A percentile compares a stretch with the other conserved stretches of the same genome.
Evolutionary conservation across 2,113 vertebrate species (phyloP).

Genomic region (Athene noctua): DNA sequence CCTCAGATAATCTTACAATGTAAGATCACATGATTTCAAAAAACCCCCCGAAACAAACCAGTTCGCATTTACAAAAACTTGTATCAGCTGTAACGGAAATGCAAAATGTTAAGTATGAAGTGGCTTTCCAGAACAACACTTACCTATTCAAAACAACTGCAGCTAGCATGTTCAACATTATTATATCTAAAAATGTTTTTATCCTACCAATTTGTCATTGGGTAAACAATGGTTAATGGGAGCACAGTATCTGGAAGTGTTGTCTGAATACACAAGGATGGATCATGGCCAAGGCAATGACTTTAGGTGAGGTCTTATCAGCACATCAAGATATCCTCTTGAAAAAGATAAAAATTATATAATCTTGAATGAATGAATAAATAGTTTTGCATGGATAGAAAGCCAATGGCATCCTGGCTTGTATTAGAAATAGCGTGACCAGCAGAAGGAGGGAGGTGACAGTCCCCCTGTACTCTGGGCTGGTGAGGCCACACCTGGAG

Average conservation of each 20-base stretch:
- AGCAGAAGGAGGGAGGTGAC: no score
- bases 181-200: neutral
- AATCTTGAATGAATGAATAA: neutral
- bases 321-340: neutral
- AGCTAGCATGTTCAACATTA: neutral
- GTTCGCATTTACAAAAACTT: neutral
- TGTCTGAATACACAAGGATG: neutral
- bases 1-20: neutral
- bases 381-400: neutral
- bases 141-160: neutral
- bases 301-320: neutral
- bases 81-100: neutral
- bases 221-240: neutral
- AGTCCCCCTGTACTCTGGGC: no score
- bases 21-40: neutral
- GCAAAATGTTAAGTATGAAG: neutral
- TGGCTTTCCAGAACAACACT: neutral
- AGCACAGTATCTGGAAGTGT: neutral
- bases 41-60: rapidly evolving
- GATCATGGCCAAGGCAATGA: neutral
- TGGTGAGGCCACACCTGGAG: no score
- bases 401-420: no score
- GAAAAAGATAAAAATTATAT: neutral
- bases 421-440: no score
- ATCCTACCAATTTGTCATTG: neutral